Conservation (phyloP, 2,113 vertebrate genomes). For the Blennius ocellaris region DNA sequence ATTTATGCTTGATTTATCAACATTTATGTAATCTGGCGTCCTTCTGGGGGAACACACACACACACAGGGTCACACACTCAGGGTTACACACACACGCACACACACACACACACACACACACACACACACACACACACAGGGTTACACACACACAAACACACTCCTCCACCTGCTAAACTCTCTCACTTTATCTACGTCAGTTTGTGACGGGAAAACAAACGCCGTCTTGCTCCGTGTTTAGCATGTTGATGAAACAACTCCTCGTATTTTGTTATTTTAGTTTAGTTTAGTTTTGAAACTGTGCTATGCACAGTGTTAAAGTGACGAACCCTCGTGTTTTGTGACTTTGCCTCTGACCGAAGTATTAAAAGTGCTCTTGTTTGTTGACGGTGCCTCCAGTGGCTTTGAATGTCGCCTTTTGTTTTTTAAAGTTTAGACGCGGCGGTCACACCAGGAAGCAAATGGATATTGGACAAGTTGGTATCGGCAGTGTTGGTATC, state of each 20-base stretch:
- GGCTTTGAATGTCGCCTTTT: conserved; percentile 54
- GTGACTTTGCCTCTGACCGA: conserved; percentile 41
- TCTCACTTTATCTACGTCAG: too few relatives aligned
- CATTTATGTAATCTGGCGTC: conserved; percentile 26
- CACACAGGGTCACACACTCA: too few relatives aligned
- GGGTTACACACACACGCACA: too few relatives aligned
- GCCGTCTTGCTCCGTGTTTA: conserved; percentile 15
- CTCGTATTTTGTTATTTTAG: conserved; percentile 6
- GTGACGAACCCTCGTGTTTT: conserved; percentile 24
- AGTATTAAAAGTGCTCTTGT: conserved; percentile 75
- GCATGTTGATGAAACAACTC: conserved; percentile 26
- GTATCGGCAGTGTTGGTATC: too few relatives aligned
- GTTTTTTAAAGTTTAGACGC: not conserved
- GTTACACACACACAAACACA: too few relatives aligned
- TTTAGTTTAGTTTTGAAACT: conserved; percentile 25
- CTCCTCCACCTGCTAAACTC: too few relatives aligned
- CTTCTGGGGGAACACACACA: too few relatives aligned
- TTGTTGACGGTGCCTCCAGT: conserved; percentile 52
- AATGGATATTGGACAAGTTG: not conserved
- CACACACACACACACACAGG: too few relatives aligned
- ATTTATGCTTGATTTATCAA: conserved; percentile 9
- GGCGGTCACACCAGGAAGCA: conserved; percentile 1
- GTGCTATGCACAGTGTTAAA: conserved; percentile 46
- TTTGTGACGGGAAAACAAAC: not conserved
- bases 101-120: too few relatives aligned